Evolutionary conservation across 2,888 invertebrate species (phyloP), one percentile per base, ranked within the genome.

Genomic region (Acholoe squamosa): DNA sequence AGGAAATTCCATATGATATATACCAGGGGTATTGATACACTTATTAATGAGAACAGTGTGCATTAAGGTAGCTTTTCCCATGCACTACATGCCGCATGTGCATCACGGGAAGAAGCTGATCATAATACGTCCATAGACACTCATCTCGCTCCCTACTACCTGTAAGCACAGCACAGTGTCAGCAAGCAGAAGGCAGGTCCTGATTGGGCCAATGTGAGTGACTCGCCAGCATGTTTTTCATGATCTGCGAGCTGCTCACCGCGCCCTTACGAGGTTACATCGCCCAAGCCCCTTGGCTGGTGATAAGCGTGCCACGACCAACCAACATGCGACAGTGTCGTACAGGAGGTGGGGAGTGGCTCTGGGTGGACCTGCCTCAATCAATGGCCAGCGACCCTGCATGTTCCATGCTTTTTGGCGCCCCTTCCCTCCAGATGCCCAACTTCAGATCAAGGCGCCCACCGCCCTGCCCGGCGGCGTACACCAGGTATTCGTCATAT

Each of bases 131-230:
- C 43, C 43, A 43, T 43, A 10, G 61, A 61, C 61, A 61, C 61
- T 14, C 61, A n/a, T 3, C 61, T 61, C 61, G 43, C 10, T 43
- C 43, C 43, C 3, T 10, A 43, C 43, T 43, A 43, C 43, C 43
- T 43, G 43, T 10, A 3, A n/a, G 61, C 61, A 19, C 14, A 19
- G 61, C 14, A 19, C 61, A n/a, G 61, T 61, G 61, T 7, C 61
- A n/a, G 61, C 12, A 19, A 19, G 61, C n/a, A n/a, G 61, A 61
- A 28, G 80, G 34, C 80, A 16, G 80, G 16, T 43, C n/a, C 80
- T 80, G 80, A 80, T 80, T 80, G 80, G 80, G 80, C 80, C 80
- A 80, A 80, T 80, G 80, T 43, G 28, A 10, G 80, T n/a, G 16
- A 14, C 22, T 19, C 43, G 43, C n/a, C 43, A 80, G 80, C 80